phyloP scores from a whole-genome alignment of 2,888 invertebrate genomes.

The Lumbricus terrestris region DNA sequence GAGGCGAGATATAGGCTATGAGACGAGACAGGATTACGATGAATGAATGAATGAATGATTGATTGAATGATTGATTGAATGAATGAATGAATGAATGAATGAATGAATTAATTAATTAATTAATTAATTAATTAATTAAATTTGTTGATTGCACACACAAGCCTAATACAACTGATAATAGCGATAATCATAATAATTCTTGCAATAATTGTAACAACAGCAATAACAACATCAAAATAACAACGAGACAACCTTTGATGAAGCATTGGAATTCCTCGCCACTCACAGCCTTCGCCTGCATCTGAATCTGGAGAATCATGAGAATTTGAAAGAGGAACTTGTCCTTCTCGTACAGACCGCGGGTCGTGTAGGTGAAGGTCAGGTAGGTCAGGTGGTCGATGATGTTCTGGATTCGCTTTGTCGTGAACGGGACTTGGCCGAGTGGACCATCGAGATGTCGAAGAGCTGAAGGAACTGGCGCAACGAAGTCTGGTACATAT shows the following conservation, averaged over 20 bases:
- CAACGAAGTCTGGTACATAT: slow-evolving; percentile 60
- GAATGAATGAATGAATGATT: too few species aligned
- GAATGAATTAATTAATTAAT: too few species aligned
- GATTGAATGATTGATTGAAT: too few species aligned
- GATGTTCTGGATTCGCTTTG: slow-evolving; percentile 59
- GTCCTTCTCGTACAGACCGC: slow-evolving; percentile 58
- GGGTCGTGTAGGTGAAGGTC: slow-evolving; percentile 57
- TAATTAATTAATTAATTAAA: too few species aligned
- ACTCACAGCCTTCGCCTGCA: slow-evolving; percentile 53
- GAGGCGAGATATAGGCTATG: background rate
- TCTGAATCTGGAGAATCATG: slow-evolving; percentile 59
- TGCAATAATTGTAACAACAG: too few species aligned
- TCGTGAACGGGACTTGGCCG: slow-evolving; percentile 56
- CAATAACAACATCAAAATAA: too few species aligned
- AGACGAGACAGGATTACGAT: too few species aligned
- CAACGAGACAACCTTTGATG: slow-evolving; percentile 59
- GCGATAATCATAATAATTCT: too few species aligned
- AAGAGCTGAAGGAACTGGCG: slow-evolving; percentile 59
- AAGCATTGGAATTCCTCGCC: slow-evolving; percentile 56
- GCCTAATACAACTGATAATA: too few species aligned
- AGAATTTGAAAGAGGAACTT: slow-evolving; percentile 59
- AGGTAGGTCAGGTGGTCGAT: slow-evolving; percentile 60
- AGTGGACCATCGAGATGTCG: slow-evolving; percentile 58
- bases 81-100: too few species aligned
- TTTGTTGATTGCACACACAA: too few species aligned